Evolutionary conservation across 2,113 vertebrate species (phyloP).

Genomic region (Ophiodon elongatus): DNA sequence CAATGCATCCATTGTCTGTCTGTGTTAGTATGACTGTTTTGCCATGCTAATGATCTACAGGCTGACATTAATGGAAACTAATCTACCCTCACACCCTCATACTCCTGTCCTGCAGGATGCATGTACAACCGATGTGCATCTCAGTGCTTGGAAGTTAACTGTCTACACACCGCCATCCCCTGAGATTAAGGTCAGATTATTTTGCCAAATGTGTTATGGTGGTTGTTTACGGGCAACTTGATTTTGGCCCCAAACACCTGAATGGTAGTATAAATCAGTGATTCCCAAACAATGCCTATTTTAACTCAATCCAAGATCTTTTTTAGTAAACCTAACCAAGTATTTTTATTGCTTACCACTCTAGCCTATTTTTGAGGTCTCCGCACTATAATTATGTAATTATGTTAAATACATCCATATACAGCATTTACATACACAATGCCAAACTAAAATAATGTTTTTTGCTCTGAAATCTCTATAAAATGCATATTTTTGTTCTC

Average conservation of each 20-base stretch:
- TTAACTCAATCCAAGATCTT: background rate
- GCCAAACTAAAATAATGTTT: no score
- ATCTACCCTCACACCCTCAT: slow-evolving; percentile 62
- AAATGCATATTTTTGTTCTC: no score
- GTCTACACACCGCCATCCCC: slow-evolving; percentile 30
- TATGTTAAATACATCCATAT: no score
- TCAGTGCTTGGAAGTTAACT: slow-evolving; percentile 18
- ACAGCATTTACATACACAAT: no score
- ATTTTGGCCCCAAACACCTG: no score
- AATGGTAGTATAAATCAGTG: no score
- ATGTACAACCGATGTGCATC: slow-evolving; percentile 9
- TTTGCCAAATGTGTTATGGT: slow-evolving; percentile 1
- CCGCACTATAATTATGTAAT: no score
- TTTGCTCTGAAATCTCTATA: no score
- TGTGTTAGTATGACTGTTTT: slow-evolving; percentile 26
- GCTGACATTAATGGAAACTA: slow-evolving; percentile 31
- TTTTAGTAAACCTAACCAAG: background rate
- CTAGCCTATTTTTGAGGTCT: no score
- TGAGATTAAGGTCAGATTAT: slow-evolving; percentile 5
- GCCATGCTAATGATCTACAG: slow-evolving; percentile 20
- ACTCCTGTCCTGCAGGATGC: background rate
- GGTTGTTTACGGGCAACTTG: background rate
- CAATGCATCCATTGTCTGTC: slow-evolving; percentile 44
- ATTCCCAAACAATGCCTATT: background rate
- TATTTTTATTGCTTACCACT: background rate